These are phyloP conservation scores for Phenganax marumi DNA, from an alignment of 92 coral and sea anemone species.

Conservation along the genomic window DNA sequence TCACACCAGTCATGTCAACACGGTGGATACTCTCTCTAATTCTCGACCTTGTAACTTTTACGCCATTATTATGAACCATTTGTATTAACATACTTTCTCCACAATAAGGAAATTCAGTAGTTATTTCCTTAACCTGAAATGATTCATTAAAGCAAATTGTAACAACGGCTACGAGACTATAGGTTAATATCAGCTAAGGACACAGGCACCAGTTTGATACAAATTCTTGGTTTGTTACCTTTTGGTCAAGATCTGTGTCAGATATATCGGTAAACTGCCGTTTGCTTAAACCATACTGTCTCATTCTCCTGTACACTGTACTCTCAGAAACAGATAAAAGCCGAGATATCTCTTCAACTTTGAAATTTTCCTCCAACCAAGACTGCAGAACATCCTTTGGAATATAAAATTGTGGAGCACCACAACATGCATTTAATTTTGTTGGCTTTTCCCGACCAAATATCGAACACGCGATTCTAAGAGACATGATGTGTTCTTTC, in stretches of 20 bases:
- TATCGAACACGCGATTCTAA: too few relatives aligned
- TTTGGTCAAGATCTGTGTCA: neutral
- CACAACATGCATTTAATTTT: too few relatives aligned
- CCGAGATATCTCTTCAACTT: too few relatives aligned
- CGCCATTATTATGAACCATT: slow-evolving; percentile 42
- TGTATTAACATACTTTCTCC: slow-evolving; percentile 60
- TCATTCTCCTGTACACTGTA: too few relatives aligned
- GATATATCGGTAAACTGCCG: too few relatives aligned
- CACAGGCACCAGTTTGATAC: neutral
- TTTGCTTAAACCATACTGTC: too few relatives aligned
- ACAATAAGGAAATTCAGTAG: slow-evolving; percentile 58
- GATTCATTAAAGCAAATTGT: neutral
- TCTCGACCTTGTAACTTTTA: slow-evolving; percentile 53
- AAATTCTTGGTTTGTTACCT: neutral
- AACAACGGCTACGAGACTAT: neutral
- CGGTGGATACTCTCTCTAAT: slow-evolving; percentile 61
- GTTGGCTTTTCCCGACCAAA: too few relatives aligned
- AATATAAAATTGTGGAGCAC: too few relatives aligned
- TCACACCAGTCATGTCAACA: slow-evolving; percentile 58
- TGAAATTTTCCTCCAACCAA: too few relatives aligned
- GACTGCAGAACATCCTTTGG: too few relatives aligned
- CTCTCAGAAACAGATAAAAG: too few relatives aligned
- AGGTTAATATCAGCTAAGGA: neutral
- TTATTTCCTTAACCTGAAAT: slow-evolving; percentile 8
- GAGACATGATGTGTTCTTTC: too few relatives aligned